A percentile compares a stretch with the other conserved stretches of the same genome.
Conservation (phyloP, 2,888 invertebrate species). For the Pristionchus japonicus region DNA sequence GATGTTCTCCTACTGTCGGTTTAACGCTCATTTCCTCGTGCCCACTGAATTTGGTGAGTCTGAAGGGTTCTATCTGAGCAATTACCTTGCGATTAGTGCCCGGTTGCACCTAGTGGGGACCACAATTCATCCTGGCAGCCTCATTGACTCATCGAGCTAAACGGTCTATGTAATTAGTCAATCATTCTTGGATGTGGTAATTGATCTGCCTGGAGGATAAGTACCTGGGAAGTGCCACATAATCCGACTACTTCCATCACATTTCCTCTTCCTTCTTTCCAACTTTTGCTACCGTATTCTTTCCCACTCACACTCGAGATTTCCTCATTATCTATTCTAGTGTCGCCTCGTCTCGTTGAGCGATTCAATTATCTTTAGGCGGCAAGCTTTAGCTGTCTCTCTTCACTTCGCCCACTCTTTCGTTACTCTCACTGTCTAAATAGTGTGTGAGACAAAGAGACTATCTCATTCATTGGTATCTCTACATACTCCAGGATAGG, state of each 20-base stretch:
- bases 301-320: slow-evolving; percentile 13
- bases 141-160: slow-evolving; percentile 11
- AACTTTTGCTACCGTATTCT: slow-evolving; percentile 10
- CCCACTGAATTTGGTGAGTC: not conserved
- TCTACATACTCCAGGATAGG: not conserved
- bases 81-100: slow-evolving; percentile 18
- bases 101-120: not conserved
- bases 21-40: too few species aligned
- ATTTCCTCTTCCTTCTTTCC: not conserved
- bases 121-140: not conserved
- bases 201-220: not conserved
- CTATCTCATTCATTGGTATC: not conserved
- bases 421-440: not conserved
- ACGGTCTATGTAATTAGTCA: not conserved
- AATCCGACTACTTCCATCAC: not conserved
- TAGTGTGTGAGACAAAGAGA: not conserved
- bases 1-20: too few species aligned
- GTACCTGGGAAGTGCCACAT: slow-evolving; percentile 3
- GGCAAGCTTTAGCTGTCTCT: not conserved
- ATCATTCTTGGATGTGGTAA: not conserved
- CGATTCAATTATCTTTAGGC: slow-evolving; percentile 37
- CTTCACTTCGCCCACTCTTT: not conserved
- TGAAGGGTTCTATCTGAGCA: not conserved
- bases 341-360: not conserved
- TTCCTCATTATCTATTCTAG: slow-evolving; percentile 35